Base-by-base conservation (phyloP, 1,140 invertebrate species). In the Pseudomyrmex cubaensis region DNA sequence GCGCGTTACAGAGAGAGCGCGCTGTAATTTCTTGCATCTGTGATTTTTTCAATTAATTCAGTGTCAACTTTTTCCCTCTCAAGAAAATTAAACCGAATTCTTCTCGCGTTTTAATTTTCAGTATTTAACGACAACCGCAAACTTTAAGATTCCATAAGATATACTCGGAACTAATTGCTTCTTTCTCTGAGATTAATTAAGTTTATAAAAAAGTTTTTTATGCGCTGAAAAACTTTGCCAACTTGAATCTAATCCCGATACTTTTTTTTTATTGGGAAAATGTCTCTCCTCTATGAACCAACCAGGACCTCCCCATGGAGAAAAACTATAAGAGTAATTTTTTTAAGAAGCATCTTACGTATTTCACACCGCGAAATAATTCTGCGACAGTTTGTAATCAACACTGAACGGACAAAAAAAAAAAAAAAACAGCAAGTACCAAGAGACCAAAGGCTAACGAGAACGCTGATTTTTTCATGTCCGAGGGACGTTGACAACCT, bases 121-220 rank as follows among this genome's bases (percentile, higher is more conserved):
- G 22, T 17, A 52, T 69, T 48, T 69, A 20, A 70, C 44, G 54
- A 54, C 54, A 80, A 15, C 54, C 64, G 35, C 76, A 70, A 80
- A 80, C 76, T 80, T 80, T 59, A 50, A 80, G 66, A 80, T 80
- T 50, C 76, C 56, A 70, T 59, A 80, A 70, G 59, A 54, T 59
- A 50, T 50, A 70, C 76, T 56, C 20, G 66, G 52, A 67, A 48
- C 64, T 70, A 80, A 80, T 80, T 70, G 54, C 76, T 70, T 70
- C 66, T 50, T 59, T 70, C 76, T 70, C 76, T 70, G 64, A 70
- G 57, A 78, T 78, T 78, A 78, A 80, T 80, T 80, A 80, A 62
- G 66, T 70, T 70, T 59, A 22, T 25, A 66, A 77, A 17, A 17
- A 80, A 80, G 66, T 80, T 61, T 50, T 46, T 72, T n/a, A 35